Percentiles rank a stretch among this genome's conserved stretches.
phyloP scores from a whole-genome alignment of 2,113 vertebrate genomes.

The Bubo scandiacus region DNA sequence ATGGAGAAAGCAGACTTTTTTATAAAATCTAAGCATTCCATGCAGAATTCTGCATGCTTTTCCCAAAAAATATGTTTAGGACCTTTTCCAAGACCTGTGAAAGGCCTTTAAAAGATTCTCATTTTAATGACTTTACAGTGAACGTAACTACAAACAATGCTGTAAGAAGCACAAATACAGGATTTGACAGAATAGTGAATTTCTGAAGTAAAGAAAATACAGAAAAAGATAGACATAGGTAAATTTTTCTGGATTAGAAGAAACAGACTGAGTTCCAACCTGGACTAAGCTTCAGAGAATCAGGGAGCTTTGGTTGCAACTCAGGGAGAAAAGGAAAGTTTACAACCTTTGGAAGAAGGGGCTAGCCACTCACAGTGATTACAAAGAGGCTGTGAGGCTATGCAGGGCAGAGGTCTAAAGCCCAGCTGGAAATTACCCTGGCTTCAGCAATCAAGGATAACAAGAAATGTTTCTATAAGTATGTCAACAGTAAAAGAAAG shows the following conservation, averaged over 20 bases:
- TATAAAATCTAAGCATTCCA: background rate
- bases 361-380: no score
- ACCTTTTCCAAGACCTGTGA: background rate
- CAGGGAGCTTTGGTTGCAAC: no score
- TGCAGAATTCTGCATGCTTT: background rate
- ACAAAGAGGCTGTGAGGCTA: no score
- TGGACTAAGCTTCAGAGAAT: background rate
- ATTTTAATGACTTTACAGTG: background rate
- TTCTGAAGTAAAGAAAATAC: background rate
- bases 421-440: no score
- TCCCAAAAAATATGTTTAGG: no score
- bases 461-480: no score
- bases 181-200: background rate
- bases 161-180: background rate
- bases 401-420: no score
- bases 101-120: background rate
- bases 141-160: rapidly evolving
- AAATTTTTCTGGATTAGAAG: background rate
- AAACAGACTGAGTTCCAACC: background rate
- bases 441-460: no score
- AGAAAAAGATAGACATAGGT: background rate
- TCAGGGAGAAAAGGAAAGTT: no score
- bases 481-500: no score
- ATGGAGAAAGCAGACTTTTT: background rate
- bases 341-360: no score